Evolutionary conservation across 1,140 invertebrate species (phyloP).

Genomic region (Portunus trituberculatus): DNA sequence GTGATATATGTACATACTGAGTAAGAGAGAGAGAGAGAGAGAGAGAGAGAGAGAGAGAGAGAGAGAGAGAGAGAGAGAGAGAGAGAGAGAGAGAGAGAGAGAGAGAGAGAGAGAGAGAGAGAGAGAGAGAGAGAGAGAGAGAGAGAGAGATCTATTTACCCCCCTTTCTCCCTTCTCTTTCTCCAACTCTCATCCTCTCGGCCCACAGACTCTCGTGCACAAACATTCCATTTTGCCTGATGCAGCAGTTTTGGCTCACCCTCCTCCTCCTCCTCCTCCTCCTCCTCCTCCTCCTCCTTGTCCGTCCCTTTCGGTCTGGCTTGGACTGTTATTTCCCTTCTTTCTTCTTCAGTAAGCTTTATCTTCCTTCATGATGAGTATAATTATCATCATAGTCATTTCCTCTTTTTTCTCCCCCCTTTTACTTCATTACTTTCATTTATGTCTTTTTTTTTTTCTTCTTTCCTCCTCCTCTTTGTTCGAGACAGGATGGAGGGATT

Average conservation of each 20-base stretch:
- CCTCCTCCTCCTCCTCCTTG: neutral
- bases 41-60: too few species aligned
- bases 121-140: conserved; percentile 7
- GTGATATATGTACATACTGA: neutral
- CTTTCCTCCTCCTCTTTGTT: neutral
- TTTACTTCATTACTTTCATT: too few species aligned
- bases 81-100: too few species aligned
- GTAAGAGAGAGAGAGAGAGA: neutral
- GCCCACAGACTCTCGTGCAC: neutral
- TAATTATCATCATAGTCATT: too few species aligned
- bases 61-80: too few species aligned
- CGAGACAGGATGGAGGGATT: neutral
- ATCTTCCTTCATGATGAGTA: too few species aligned
- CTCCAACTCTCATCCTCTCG: neutral
- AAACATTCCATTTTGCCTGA: conserved; percentile 14
- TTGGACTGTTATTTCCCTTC: neutral
- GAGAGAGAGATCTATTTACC: neutral
- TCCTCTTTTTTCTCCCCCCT: too few species aligned
- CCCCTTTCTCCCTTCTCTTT: neutral
- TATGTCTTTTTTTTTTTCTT: too few species aligned
- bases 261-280: neutral
- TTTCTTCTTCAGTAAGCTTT: too few species aligned
- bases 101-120: too few species aligned
- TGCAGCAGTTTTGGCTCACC: neutral
- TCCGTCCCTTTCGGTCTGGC: neutral